Base-by-base conservation (phyloP, 53 echinoderm and acorn worm genomes). In the Antedon mediterranea region DNA sequence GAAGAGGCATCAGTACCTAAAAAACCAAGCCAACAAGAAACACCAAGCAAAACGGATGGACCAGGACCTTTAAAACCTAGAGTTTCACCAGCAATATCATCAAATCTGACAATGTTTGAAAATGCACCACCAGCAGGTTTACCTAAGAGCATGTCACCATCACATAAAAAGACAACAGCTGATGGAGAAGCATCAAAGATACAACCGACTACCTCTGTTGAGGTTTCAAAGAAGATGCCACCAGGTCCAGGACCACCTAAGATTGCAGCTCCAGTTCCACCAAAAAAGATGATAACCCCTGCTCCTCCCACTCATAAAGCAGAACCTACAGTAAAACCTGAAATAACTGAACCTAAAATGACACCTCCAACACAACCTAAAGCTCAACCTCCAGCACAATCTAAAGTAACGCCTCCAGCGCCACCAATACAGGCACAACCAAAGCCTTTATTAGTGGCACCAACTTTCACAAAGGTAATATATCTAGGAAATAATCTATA, bases 401-500 rank as follows among this genome's bases (percentile, higher is more conserved):
- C 76, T 29, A 72, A 71, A 71, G 85, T 41, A 26, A 79, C 82
- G 28, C 78, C 84, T 79, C 76, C 77, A 80, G 71, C 72, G 80
- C 78, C 83, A 84, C 76, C 90, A 74, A 76, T 79, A 43, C 82
- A 74, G 76, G 71, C 89, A 57, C 29, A 3, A 3, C 14, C 30
- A 74, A 11, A 29, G 32, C 37, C 37, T 37, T 37, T 37, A 6
- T 6, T 6, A 6, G 37, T 37, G 11, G 85, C 89, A 84, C 98
- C 98, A 79, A 81, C 81, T 75, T 98, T 98, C 79, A 88, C 92
- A 70, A 92, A 98, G 98, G 98, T 98, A 71, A 32, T 72, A 78
- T n/a, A n/a, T n/a, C n/a, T n/a, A n/a, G n/a, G n/a, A 37, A 37
- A 6, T 37, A 4, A 37, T 37, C 37, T 6, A 37, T 37, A 37